Evolutionary conservation across 2,113 vertebrate species (phyloP).

Genomic region (Phocoena sinus): DNA sequence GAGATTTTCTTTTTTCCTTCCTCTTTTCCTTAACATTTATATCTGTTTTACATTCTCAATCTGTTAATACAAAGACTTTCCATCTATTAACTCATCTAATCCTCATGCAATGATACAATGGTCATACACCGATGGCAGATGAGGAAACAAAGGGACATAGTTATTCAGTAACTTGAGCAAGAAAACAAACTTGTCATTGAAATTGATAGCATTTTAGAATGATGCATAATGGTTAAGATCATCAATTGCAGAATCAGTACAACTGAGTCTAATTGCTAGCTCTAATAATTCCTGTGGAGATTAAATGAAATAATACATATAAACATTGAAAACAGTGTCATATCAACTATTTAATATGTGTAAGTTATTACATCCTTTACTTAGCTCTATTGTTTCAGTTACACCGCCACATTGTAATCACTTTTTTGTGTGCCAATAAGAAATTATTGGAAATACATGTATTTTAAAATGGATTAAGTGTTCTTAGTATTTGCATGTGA

Average conservation of each 20-base stretch:
- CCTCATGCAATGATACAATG: background rate
- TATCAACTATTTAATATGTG: background rate
- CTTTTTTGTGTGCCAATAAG: background rate
- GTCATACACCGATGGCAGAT: background rate
- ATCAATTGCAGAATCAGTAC: background rate
- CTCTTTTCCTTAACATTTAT: background rate
- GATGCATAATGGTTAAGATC: background rate
- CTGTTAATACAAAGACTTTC: background rate
- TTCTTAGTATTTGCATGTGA: background rate
- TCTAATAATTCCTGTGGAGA: background rate
- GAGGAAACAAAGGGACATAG: background rate
- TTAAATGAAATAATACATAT: background rate
- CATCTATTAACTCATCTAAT: background rate
- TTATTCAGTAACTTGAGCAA: background rate
- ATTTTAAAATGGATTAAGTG: background rate
- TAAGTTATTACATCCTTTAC: background rate
- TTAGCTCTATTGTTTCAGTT: background rate
- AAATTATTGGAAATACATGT: background rate
- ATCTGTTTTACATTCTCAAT: background rate
- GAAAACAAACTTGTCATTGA: background rate
- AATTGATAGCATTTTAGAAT: background rate
- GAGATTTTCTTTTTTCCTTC: background rate
- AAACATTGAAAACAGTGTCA: accelerated
- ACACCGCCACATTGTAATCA: background rate
- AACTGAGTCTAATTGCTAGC: background rate